Evolutionary conservation across 2,113 vertebrate species (phyloP).

Genomic region (Macrotis lagotis): DNA sequence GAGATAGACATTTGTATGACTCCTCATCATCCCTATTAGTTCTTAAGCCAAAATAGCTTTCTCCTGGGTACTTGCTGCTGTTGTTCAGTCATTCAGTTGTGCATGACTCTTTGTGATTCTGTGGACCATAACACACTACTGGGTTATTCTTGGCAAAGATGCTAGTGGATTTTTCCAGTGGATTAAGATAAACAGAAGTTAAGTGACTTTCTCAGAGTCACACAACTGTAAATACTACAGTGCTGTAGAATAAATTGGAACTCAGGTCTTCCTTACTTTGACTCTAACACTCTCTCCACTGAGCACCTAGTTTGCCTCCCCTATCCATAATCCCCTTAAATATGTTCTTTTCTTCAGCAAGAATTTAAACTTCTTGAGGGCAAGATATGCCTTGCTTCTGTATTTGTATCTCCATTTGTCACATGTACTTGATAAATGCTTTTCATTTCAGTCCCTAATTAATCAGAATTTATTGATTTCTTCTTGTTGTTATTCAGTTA

Average conservation of each 20-base stretch:
- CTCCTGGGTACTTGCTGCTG: background rate
- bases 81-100: background rate
- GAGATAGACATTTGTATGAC: background rate
- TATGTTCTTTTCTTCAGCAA: background rate
- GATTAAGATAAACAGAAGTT: conserved; percentile 8
- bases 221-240: conserved; percentile 24
- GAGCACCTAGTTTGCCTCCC: background rate
- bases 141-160: background rate
- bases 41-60: background rate
- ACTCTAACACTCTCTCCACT: conserved; percentile 50
- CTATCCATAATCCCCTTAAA: background rate
- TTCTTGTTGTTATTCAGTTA: too few species aligned
- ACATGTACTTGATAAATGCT: background rate
- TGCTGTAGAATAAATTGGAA: conserved; percentile 43
- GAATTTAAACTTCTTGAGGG: background rate
- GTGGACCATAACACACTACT: background rate
- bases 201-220: conserved; percentile 42
- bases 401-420: background rate
- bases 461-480: background rate
- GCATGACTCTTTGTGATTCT: background rate
- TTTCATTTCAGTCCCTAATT: background rate
- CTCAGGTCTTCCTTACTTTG: conserved; percentile 47
- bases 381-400: background rate
- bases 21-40: background rate
- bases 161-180: background rate